Conservation (phyloP, 2,113 vertebrate genomes). For the Abramis brama region DNA sequence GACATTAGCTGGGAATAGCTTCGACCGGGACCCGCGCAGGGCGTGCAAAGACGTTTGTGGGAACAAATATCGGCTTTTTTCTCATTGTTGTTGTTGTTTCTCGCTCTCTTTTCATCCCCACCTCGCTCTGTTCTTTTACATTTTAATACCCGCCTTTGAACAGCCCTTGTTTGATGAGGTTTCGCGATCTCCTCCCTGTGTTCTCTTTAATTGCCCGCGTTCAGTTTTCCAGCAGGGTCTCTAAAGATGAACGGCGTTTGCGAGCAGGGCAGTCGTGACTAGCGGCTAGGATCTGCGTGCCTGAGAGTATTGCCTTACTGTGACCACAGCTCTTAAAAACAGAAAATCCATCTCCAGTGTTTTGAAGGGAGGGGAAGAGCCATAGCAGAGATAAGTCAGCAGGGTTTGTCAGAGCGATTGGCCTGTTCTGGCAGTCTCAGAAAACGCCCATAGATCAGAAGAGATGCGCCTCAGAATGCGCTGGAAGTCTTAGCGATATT, state of each 20-base stretch:
- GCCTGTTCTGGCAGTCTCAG: conserved; percentile 39
- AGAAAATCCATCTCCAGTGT: conserved; percentile 56
- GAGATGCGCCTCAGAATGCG: conserved; percentile 33
- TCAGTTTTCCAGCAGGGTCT: conserved; percentile 53
- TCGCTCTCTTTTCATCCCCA: conserved; percentile 42
- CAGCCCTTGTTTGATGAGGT: conserved; percentile 59
- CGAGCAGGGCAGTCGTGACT: conserved; percentile 46
- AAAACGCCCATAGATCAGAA: conserved; percentile 48
- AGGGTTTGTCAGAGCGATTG: conserved; percentile 42
- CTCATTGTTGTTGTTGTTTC: conserved; percentile 47
- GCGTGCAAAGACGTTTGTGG: conserved; percentile 45
- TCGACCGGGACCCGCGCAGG: conserved; percentile 32
- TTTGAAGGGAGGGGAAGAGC: conserved; percentile 49
- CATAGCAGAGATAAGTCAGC: conserved; percentile 57
- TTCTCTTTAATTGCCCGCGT: conserved; percentile 49
- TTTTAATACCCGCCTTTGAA: conserved; percentile 53
- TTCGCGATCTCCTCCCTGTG: conserved; percentile 43
- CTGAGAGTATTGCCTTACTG: conserved; percentile 53
- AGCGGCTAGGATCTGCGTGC: conserved; percentile 51
- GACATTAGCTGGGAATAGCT: conserved; percentile 63
- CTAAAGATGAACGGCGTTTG: conserved; percentile 36
- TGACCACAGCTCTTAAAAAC: conserved; percentile 61
- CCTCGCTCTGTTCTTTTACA: conserved; percentile 33
- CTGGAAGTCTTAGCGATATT: conserved; percentile 18
- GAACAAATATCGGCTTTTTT: conserved; percentile 55